phyloP scores from a whole-genome alignment of 2,888 invertebrate species.

The Pseudeuparius sepicola region DNA sequence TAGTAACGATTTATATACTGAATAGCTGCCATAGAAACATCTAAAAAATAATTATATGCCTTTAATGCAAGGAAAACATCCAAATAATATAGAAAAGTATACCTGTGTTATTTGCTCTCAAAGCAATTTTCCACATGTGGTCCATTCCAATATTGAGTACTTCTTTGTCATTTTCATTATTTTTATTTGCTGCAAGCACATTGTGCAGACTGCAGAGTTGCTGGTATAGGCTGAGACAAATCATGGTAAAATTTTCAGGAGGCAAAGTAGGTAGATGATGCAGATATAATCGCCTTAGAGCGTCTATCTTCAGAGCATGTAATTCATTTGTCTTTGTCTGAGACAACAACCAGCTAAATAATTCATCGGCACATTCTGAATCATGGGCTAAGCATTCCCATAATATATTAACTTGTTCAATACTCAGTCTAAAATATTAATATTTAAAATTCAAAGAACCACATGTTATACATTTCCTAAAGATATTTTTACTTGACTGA shows the following conservation, averaged over 20 bases:
- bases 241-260: conserved; percentile 86
- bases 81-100: too few relatives aligned
- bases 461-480: conserved; percentile 7
- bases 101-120: conserved; percentile 80
- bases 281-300: conserved; percentile 76
- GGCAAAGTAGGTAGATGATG: conserved; percentile 81
- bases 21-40: conserved; percentile 90
- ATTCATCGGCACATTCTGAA: conserved; percentile 78
- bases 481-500: too few relatives aligned
- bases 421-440: conserved; percentile 52
- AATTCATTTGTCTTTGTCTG: conserved; percentile 88
- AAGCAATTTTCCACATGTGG: conserved; percentile 88
- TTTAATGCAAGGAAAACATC: too few relatives aligned
- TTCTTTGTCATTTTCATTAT: conserved; percentile 29
- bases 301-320: conserved; percentile 81
- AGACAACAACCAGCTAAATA: conserved; percentile 86
- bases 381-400: conserved; percentile 88
- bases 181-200: conserved; percentile 58
- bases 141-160: conserved; percentile 77
- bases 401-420: conserved; percentile 82
- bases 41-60: conserved; percentile 41
- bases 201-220: conserved; percentile 82
- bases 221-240: conserved; percentile 82
- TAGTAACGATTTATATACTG: conserved; percentile 91
- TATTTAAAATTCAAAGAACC: conserved; percentile 12